Evolutionary conservation across 2,113 vertebrate genomes (phyloP).

Genomic region (Sminthopsis crassicaudata): DNA sequence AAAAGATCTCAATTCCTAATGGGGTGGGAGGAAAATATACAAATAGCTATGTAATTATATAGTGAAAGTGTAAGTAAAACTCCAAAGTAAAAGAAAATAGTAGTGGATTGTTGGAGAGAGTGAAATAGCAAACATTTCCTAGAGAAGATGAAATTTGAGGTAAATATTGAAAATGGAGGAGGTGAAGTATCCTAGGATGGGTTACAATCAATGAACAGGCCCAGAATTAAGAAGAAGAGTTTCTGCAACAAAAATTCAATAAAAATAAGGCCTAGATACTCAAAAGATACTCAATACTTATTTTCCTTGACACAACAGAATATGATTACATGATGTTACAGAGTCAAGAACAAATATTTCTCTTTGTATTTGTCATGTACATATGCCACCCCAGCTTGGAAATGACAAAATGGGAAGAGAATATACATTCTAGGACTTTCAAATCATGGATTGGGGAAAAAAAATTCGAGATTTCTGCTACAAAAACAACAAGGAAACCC

Average conservation of each 20-base stretch:
- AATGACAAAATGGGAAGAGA: not conserved
- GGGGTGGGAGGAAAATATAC: not conserved
- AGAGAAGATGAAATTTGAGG: not conserved
- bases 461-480: not conserved
- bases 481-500: not conserved
- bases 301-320: conserved; percentile 24
- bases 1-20: not conserved
- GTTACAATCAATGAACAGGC: not conserved
- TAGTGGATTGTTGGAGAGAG: not conserved
- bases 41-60: not conserved
- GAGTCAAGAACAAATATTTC: conserved; percentile 5
- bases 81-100: not conserved
- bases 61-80: not conserved
- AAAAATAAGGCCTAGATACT: not conserved
- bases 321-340: not conserved
- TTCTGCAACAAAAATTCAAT: not conserved
- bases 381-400: not conserved
- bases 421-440: not conserved
- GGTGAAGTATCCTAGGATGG: not conserved
- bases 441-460: not conserved
- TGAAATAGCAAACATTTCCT: not conserved
- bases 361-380: not conserved
- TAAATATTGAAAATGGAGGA: not conserved
- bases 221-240: not conserved
- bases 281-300: not conserved